Percentiles rank a stretch among this genome's conserved stretches.
Evolutionary conservation across 2,888 invertebrate genomes (phyloP).

Genomic region (Dryadula phaetusa): DNA sequence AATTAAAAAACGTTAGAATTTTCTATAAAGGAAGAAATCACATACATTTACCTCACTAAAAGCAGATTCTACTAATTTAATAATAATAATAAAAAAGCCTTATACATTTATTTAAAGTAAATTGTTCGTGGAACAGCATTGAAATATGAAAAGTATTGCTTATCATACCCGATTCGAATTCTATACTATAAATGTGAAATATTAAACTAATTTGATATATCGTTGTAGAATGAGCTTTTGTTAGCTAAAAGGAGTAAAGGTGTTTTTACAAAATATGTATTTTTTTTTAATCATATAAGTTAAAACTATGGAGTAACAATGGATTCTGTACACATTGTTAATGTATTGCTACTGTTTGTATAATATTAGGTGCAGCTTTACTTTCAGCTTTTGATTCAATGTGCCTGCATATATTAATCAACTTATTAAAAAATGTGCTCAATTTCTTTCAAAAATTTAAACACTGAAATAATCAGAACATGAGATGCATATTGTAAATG

Average conservation of each 20-base stretch:
- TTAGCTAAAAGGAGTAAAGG: not conserved
- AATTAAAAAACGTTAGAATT: not conserved
- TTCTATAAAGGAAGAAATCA: not conserved
- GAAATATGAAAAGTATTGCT: conserved; percentile 5
- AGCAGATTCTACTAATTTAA: conserved; percentile 1
- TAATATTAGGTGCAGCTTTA: no score
- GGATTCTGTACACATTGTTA: no score
- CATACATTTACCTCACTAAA: not conserved
- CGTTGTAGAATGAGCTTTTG: conserved; percentile 12
- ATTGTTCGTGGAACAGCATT: not conserved
- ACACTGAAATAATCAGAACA: not conserved
- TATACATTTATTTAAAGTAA: not conserved
- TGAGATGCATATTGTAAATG: not conserved
- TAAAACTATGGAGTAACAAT: no score
- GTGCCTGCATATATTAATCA: no score
- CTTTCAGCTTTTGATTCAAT: no score
- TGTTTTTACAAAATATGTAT: conserved; percentile 19
- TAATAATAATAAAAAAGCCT: not conserved
- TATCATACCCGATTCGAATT: not conserved
- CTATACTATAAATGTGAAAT: conserved; percentile 6
- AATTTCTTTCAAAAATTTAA: not conserved
- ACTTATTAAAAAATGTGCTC: not conserved
- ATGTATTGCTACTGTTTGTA: not conserved
- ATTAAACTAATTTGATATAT: conserved; percentile 20
- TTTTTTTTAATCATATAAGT: no score